Conservation (phyloP, 2,888 invertebrate species). For the Caenorhabditis sp. region DNA sequence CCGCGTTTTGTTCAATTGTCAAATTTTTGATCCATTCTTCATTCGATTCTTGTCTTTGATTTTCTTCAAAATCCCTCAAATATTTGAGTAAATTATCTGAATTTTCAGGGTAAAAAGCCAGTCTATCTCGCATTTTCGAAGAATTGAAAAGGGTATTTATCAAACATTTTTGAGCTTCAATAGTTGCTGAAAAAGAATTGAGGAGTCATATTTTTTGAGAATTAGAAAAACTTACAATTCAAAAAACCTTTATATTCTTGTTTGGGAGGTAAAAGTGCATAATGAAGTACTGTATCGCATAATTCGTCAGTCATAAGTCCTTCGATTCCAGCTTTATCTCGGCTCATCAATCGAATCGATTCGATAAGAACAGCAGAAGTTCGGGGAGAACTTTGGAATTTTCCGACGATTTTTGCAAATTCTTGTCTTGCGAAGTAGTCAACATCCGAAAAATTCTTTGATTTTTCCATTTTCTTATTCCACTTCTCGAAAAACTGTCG, state of each 20-base stretch:
- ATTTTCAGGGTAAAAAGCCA: background rate
- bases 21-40: conserved; percentile 7
- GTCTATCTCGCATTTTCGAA: background rate
- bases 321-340: conserved; percentile 34
- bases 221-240: background rate
- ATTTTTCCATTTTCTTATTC: background rate
- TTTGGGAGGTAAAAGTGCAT: background rate
- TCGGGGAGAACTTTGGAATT: conserved; percentile 4
- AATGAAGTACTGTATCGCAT: background rate
- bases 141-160: background rate
- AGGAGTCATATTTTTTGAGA: conserved; percentile 74
- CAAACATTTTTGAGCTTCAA: background rate
- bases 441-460: conserved; percentile 2
- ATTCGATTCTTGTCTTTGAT: background rate
- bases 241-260: background rate
- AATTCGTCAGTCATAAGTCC: background rate
- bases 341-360: conserved; percentile 24
- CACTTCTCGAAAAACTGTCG: conserved; percentile 10
- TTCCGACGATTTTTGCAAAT: background rate
- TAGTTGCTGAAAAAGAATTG: background rate
- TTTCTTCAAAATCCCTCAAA: conserved; percentile 12
- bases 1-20: background rate
- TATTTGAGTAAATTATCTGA: conserved; percentile 5
- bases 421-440: conserved; percentile 14
- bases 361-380: conserved; percentile 11